Conservation (phyloP, 2,797 vertebrate species). For the Sarcoramphus papa region DNA sequence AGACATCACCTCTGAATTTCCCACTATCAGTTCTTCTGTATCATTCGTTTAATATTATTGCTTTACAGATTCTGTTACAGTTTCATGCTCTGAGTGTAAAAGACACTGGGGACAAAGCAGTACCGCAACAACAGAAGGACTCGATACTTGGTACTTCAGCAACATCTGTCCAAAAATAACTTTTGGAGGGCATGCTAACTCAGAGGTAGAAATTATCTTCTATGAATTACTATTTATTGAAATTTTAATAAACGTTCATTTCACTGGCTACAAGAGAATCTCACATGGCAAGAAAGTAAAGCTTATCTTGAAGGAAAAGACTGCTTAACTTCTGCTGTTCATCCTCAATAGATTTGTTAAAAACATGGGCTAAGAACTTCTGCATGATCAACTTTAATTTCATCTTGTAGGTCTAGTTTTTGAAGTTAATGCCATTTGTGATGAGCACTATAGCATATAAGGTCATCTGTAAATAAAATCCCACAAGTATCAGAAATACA, state of each 20-base stretch:
- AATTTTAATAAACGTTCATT: constrained; percentile 49
- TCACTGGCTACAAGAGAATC: not conserved
- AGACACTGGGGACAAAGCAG: not conserved
- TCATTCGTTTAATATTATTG: not conserved
- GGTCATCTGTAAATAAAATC: not conserved
- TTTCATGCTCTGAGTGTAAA: constrained; percentile 21
- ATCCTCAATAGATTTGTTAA: not conserved
- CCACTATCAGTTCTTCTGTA: not conserved
- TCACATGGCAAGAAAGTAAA: constrained; percentile 33
- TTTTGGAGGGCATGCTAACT: constrained; percentile 14
- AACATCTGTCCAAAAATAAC: constrained; percentile 40
- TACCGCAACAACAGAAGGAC: not conserved
- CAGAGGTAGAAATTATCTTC: constrained; percentile 12
- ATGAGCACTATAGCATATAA: not conserved
- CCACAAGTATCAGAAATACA: not conserved
- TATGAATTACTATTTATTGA: constrained; percentile 49
- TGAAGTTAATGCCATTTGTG: constrained; percentile 23
- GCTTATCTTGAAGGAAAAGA: constrained; percentile 31
- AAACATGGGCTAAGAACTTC: not conserved
- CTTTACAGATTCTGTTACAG: not conserved
- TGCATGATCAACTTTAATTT: constrained; percentile 24
- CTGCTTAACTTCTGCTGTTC: constrained; percentile 20
- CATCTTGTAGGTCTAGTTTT: not conserved
- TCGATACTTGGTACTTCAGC: not conserved
- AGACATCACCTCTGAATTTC: not conserved